Evolutionary conservation across 1,140 invertebrate species (phyloP).

Genomic region (Drosophila albomicans): DNA sequence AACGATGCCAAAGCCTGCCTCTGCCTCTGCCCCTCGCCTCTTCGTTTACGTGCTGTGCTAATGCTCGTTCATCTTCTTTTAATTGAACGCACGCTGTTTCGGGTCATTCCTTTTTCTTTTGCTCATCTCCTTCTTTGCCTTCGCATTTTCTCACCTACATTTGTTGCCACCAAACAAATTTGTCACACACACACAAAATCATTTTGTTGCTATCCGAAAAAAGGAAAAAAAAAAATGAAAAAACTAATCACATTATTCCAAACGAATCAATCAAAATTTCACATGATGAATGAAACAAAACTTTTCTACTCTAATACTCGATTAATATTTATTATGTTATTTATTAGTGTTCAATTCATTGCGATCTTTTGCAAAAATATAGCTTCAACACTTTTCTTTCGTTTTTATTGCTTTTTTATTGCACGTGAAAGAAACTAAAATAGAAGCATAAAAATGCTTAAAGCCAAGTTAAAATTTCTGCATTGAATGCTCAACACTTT

Average conservation of each 20-base stretch:
- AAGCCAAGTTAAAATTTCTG: too few species aligned
- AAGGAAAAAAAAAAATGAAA: not conserved
- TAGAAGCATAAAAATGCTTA: too few species aligned
- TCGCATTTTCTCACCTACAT: not conserved
- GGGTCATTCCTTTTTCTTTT: slow-evolving; percentile 10
- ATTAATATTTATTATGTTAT: slow-evolving; percentile 8
- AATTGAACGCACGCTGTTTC: slow-evolving; percentile 56
- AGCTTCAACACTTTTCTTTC: too few species aligned
- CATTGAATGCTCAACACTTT: too few species aligned
- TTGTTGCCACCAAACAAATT: too few species aligned
- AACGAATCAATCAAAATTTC: slow-evolving; percentile 18
- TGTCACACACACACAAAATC: not conserved
- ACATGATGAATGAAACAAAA: slow-evolving; percentile 8
- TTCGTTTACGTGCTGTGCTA: slow-evolving; percentile 23
- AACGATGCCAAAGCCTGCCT: slow-evolving; percentile 8
- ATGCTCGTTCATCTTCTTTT: slow-evolving; percentile 55
- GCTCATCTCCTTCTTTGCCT: not conserved
- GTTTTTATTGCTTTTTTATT: too few species aligned
- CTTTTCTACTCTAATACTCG: not conserved
- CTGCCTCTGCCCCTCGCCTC: not conserved
- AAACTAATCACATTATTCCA: slow-evolving; percentile 21
- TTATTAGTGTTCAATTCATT: too few species aligned
- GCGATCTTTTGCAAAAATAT: too few species aligned
- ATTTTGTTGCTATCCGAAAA: not conserved
- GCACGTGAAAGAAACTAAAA: too few species aligned